These are phyloP conservation scores for Margarornis squamiger DNA, from an alignment of 2,797 vertebrate species.

Conservation along the genomic window DNA sequence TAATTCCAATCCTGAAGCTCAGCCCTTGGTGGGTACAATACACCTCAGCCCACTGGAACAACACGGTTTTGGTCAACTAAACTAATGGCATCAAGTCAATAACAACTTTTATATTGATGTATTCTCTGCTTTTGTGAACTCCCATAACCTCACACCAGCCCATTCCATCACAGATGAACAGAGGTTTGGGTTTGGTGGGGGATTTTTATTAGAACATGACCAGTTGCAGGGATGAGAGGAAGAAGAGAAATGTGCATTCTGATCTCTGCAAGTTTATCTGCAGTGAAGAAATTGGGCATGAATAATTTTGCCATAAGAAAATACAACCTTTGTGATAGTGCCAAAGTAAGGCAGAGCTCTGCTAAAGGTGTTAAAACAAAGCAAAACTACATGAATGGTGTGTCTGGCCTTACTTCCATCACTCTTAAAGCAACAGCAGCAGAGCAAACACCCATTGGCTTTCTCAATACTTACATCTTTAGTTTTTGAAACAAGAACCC, in stretches of 20 bases:
- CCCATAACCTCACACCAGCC: background rate
- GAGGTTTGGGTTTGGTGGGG: background rate
- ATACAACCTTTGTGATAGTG: slow-evolving; percentile 19
- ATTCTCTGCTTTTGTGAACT: background rate
- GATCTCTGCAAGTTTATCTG: background rate
- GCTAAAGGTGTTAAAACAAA: background rate
- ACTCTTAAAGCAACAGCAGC: background rate
- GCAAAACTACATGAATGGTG: background rate
- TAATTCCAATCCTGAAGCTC: background rate
- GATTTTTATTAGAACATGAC: background rate
- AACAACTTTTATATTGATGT: background rate
- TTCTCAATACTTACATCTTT: background rate
- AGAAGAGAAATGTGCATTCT: background rate
- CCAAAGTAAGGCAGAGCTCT: slow-evolving; percentile 9
- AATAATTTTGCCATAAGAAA: slow-evolving; percentile 40
- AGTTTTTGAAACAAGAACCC: background rate
- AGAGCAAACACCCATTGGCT: background rate
- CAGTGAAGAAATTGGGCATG: background rate
- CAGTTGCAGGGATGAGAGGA: background rate
- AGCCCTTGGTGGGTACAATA: accelerated
- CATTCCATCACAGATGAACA: background rate
- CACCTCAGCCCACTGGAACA: background rate
- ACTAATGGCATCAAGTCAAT: background rate
- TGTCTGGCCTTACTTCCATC: background rate
- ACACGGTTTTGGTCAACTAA: background rate